A percentile compares a stretch with the other conserved stretches of the same genome.
phyloP scores from a whole-genome alignment of 2,797 vertebrate genomes.

The Euthynnus affinis region DNA sequence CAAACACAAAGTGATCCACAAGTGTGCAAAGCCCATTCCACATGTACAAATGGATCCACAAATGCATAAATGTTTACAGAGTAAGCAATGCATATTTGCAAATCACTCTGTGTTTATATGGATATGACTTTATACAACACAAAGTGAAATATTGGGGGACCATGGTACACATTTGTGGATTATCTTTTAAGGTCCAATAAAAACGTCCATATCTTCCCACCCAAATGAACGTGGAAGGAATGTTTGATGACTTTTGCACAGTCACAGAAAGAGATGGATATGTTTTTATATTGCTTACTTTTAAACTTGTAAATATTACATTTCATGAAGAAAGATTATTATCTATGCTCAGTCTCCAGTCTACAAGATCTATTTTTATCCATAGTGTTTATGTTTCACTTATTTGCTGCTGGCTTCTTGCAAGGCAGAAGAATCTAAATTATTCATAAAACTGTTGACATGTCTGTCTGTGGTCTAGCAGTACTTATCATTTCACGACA shows the following conservation, averaged over 20 bases:
- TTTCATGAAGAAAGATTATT: conserved; percentile 8
- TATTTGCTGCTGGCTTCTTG: conserved; percentile 23
- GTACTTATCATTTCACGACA: conserved; percentile 38
- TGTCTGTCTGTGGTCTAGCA: conserved; percentile 23
- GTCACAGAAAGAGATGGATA: conserved; percentile 7
- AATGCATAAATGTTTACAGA: too few species aligned
- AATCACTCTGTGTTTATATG: too few species aligned
- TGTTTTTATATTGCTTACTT: conserved; percentile 6
- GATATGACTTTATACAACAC: too few species aligned
- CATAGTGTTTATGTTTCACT: conserved; percentile 14
- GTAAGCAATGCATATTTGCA: too few species aligned
- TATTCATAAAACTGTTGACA: conserved; percentile 50
- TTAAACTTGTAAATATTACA: neutral
- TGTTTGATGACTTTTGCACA: neutral
- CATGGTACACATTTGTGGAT: too few species aligned
- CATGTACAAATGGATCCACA: too few species aligned
- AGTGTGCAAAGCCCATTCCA: too few species aligned
- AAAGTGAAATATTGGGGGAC: too few species aligned
- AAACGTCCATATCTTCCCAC: too few species aligned
- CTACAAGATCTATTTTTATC: neutral
- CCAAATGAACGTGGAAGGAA: too few species aligned
- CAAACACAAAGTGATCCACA: too few species aligned
- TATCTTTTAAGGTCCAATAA: too few species aligned
- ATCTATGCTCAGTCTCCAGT: conserved; percentile 26
- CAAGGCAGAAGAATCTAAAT: conserved; percentile 41